A percentile compares a stretch with the other conserved stretches of the same genome.
Conservation (phyloP, 2,888 invertebrate species). For the Steinernema carpocapsae region DNA sequence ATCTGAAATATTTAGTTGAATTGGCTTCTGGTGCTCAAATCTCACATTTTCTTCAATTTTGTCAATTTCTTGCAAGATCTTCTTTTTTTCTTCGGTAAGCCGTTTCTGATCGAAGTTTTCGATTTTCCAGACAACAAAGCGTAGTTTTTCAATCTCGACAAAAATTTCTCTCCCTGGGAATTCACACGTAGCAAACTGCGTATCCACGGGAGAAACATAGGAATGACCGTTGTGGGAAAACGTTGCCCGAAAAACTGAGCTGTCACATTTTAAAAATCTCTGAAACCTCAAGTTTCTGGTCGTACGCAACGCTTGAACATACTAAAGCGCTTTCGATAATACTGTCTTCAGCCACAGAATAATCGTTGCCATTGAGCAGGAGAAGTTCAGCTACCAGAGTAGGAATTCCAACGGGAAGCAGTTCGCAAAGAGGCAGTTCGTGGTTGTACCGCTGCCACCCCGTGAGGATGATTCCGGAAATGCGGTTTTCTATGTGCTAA, state of each 20-base stretch:
- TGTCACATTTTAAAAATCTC: constrained; percentile 32
- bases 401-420: constrained; percentile 70
- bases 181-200: constrained; percentile 39
- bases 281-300: constrained; percentile 38
- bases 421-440: constrained; percentile 71
- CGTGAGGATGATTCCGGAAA: constrained; percentile 63
- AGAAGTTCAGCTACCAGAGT: constrained; percentile 57
- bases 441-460: constrained; percentile 71
- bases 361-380: constrained; percentile 48
- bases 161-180: constrained; percentile 44
- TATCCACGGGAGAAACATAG: constrained; percentile 34
- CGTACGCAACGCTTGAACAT: constrained; percentile 29
- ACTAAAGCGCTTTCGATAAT: constrained; percentile 5
- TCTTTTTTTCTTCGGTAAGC: background rate
- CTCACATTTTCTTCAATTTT: background rate
- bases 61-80: background rate
- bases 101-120: background rate
- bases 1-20: constrained; percentile 23
- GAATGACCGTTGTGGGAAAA: background rate
- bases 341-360: constrained; percentile 33
- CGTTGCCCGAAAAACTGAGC: too few relatives aligned
- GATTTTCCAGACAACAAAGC: constrained; percentile 37
- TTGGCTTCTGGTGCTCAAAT: too few relatives aligned
- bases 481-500: constrained; percentile 42
- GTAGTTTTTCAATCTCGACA: constrained; percentile 40